Percentiles rank a stretch among this genome's conserved stretches.
Evolutionary conservation across 2,113 vertebrate species (phyloP).

Genomic region (Eidolon helvum): DNA sequence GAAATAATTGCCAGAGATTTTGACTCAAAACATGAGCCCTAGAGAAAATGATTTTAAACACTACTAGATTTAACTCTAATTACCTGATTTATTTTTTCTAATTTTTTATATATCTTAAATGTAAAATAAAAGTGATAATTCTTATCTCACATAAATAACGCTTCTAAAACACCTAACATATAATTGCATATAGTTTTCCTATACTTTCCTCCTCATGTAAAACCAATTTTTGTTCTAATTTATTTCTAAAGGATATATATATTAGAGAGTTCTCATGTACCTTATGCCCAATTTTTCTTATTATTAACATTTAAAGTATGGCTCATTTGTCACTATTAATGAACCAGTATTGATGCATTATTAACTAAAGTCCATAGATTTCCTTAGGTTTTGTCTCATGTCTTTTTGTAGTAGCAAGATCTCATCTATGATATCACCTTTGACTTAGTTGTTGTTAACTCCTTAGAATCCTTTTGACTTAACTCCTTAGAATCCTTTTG

Average conservation of each 20-base stretch:
- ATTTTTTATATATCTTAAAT: not conserved
- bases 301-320: not conserved
- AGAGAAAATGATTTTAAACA: not conserved
- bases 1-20: not conserved
- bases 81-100: not conserved
- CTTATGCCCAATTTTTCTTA: not conserved
- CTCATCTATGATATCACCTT: not conserved
- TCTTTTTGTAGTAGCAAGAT: not conserved
- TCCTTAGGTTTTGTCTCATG: not conserved
- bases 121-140: not conserved
- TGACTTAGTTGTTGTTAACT: not conserved
- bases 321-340: not conserved
- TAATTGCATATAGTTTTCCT: not conserved
- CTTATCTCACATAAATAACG: not conserved
- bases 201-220: not conserved
- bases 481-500: not conserved
- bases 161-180: not conserved
- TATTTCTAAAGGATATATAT: not conserved
- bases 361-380: not conserved
- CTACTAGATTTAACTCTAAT: not conserved
- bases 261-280: not conserved
- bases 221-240: not conserved
- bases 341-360: not conserved
- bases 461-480: not conserved
- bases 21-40: not conserved